Evolutionary conservation across 1,140 invertebrate genomes (phyloP), one percentile per base, ranked within the genome.

Genomic region (Bombus superbus): DNA sequence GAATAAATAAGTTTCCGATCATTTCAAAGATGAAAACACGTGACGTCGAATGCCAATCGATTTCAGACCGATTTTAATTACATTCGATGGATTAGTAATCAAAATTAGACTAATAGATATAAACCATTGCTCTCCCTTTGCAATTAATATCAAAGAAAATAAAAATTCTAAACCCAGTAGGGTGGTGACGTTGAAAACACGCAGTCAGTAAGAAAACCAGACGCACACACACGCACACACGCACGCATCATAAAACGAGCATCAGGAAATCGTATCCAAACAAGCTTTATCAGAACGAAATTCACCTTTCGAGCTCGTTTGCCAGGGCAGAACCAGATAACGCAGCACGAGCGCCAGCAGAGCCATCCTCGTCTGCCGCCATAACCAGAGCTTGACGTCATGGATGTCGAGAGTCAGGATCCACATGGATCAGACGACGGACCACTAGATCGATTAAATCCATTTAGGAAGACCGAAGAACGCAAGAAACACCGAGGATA

Each of bases 371-470:
- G 38, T 73, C 73, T 3, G 32, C 5, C n/a, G 72, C 25, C 22
- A 28, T 66, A 74, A 81, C 40, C 64, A 53, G 38, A 80, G 59
- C 53, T 81, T 78, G 74, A 85, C 66, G 66, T 82, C 88, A 88
- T 89, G 22, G 77, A 66, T 82, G 80, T 77, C 66, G 75, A 69
- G 28, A 68, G 44, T 77, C 64, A 74, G 64, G 64, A 84, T 75
- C 82, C 71, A 59, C 78, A 72, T 81, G 77, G 76, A 85, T 72
- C 83, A 57, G 73, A 66, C 80, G 73, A 75, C 76, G 42, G 83
- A n/a, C 13, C 32, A 44, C 69, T 86, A 81, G 74, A 81, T 86
- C 84, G 84, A 86, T 81, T 86, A 86, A 86, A 81, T 86, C 78
- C 84, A 76, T 83, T 86, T 69, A 86, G 79, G 62, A 81, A 44